Evolutionary conservation across 2,888 invertebrate genomes (phyloP), one percentile per base, ranked within the genome.

Genomic region (Spodoptera picta): DNA sequence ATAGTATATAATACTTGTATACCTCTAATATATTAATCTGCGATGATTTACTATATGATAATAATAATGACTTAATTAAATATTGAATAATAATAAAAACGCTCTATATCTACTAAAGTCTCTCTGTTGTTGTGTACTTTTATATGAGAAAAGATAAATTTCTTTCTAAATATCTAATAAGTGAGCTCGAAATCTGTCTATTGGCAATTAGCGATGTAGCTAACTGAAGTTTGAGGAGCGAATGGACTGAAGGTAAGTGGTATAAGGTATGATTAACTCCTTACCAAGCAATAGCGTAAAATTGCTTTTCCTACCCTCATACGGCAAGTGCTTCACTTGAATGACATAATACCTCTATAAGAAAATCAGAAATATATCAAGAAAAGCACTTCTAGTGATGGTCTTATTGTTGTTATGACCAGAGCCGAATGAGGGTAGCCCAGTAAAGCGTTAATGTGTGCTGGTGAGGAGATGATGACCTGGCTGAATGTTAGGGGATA

Each of bases 391-490:
- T 11, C 31, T 47, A 53, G 24, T 36, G 10, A 24, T 14, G 36
- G 49, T 49, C 4, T 46, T 23, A 7, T 10, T 14, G 23, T 10
- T 31, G 44, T 23, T 48, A 23, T n/a, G 47, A 42, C 42, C 7
- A 48, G 42, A 59, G 58, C 49, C 62, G 71, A 65, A 64, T 58
- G 60, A 67, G 69, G 64, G 60, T 60, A 62, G 68, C 65, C 53
- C 60, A 65, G 70, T 73, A 73, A 79, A 78, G 79, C 79, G 77
- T 74, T 72, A 73, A 70, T 73, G 60, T 51, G 57, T 49, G 69
- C 69, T 49, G 60, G 60, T 78, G 77, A 70, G 54, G 75, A 67
- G 51, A 68, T 67, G 76, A 69, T 65, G 80, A 73, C 73, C 80
- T 77, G 72, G 74, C 73, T 61, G 67, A 60, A 52, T 56, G 46